Percentiles rank a stretch among this genome's conserved stretches.
Evolutionary conservation across 2,797 vertebrate species (phyloP).

Genomic region (Cossypha caffra): DNA sequence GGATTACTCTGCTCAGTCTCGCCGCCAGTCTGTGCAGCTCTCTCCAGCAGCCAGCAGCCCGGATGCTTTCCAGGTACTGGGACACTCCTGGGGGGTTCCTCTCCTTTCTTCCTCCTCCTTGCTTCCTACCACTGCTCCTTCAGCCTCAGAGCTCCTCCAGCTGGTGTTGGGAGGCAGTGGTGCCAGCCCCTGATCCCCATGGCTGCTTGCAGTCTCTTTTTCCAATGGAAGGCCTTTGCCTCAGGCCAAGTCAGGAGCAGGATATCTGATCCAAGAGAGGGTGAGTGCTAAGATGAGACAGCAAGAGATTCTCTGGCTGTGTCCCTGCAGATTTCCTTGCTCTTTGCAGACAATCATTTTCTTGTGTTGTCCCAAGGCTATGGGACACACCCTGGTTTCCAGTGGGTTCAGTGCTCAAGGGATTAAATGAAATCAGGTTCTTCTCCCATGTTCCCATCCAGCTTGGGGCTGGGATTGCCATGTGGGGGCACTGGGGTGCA

Average conservation of each 20-base stretch:
- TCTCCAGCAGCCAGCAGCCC: conserved; percentile 15
- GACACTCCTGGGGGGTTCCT: background rate
- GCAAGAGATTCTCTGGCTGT: background rate
- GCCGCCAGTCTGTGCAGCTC: conserved; percentile 73
- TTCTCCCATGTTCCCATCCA: background rate
- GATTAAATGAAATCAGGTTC: background rate
- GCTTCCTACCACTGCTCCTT: background rate
- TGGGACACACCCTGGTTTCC: background rate
- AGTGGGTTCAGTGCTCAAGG: background rate
- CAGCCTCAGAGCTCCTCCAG: background rate
- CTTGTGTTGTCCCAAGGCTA: background rate
- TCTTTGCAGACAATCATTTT: background rate
- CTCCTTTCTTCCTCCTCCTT: background rate
- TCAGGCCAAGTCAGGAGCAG: background rate
- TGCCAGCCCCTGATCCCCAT: background rate
- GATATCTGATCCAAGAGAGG: background rate
- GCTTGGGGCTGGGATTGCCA: background rate
- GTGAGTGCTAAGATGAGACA: background rate
- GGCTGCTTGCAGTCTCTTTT: background rate
- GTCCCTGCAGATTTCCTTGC: background rate
- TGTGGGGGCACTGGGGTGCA: background rate
- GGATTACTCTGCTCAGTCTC: conserved; percentile 74
- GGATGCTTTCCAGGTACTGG: conserved; percentile 72
- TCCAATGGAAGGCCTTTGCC: background rate
- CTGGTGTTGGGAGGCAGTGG: background rate